Evolutionary conservation across 1,140 invertebrate genomes (phyloP), one percentile per base, ranked within the genome.

Genomic region (Trinorchestia longiramus): DNA sequence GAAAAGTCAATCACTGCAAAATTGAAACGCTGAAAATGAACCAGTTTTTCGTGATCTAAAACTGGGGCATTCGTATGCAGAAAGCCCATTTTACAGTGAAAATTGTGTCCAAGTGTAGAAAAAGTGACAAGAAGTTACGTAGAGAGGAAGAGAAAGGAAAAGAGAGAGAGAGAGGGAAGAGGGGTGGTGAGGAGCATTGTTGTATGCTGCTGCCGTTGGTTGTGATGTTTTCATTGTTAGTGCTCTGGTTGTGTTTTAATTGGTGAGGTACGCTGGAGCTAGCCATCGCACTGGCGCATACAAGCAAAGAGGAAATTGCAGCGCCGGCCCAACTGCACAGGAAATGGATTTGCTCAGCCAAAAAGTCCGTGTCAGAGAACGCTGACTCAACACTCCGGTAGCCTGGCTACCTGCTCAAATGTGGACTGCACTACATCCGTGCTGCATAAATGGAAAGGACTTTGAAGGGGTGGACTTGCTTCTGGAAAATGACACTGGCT

Each of bases 301-400:
- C 15, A 77, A 19, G 62, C 62, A 77, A 77, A 77, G 62, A 77
- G 62, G 62, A 77, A 77, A 77, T 77, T 77, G 36, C 62, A 77
- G 62, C 62, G 62, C 62, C 62, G 62, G 62, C 62, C 62, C 62
- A 77, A 77, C 62, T 11, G 62, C 62, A 77, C 62, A 77, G 62
- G 62, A 77, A 77, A 77, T 77, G 62, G 62, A 77, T 77, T 77
- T 77, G 62, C 62, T 77, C 62, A 77, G 62, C 62, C 62, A 77
- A 77, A 77, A 77, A 77, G 62, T 77, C 62, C 62, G 62, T 53
- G 62, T 28, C 62, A 77, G 62, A 77, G 62, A 77, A 77, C 28
- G 62, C 62, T 77, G 62, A 77, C 62, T 77, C 62, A 28, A 36
- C 62, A 36, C 62, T 36, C 1, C 11, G 15, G 62, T 11, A 36